Base-by-base conservation (phyloP, 2,888 invertebrate species). In the Dryomyza anilis region DNA sequence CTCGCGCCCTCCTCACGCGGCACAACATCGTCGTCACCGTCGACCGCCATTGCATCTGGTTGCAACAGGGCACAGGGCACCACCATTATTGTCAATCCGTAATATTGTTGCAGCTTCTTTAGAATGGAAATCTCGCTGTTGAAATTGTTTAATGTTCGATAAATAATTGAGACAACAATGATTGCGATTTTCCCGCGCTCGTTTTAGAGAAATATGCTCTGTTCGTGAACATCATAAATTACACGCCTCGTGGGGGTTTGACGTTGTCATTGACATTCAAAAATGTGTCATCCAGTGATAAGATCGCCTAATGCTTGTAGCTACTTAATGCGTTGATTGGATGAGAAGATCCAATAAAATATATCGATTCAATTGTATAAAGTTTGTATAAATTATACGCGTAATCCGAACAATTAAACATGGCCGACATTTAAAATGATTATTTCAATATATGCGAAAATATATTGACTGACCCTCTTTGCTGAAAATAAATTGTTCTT, bases 81-180 rank as follows among this genome's bases (percentile, higher is more conserved):
- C 23, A 16, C 25, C 23, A 52, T 52, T 52, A 21, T n/a, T 52
- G 50, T 12, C 27, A 25, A 52, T 52, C n/a, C n/a, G n/a, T 8
- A 52, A 16, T 16, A 56, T 16, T 23, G 58, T 19, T 29, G 23
- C 46, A 58, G 19, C 7, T 36, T 50, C 33, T 33, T 50, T 33
- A n/a, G n/a, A n/a, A n/a, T n/a, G n/a, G n/a, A n/a, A n/a, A n/a
- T n/a, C n/a, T n/a, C 10, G 25, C n/a, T 27, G 3, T 25, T n/a
- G 23, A 23, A 27, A 27, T 45, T 46, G 45, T 45, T 58, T 19
- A 58, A 58, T 58, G 58, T 27, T 29, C 58, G 58, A 58, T 58
- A 46, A 58, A 46, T 58, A 58, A 58, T 46, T 29, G 45, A 12
- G 16, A n/a, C 16, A 45, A 30, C 10, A 6, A 46, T 46, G 29